Evolutionary conservation across 2,113 vertebrate genomes (phyloP).

Genomic region (Lasiurus borealis): DNA sequence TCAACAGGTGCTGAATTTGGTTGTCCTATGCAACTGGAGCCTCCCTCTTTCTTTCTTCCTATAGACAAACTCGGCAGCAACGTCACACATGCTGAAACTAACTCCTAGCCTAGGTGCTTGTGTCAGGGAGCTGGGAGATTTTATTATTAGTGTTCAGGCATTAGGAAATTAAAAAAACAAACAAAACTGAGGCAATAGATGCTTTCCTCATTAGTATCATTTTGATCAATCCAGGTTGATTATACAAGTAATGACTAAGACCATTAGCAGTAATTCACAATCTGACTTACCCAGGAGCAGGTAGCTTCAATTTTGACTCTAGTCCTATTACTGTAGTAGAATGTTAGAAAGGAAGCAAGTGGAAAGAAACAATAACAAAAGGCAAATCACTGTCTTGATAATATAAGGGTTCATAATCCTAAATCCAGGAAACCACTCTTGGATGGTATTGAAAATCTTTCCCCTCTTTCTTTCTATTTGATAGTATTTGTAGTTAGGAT

Average conservation of each 20-base stretch:
- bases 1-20: neutral
- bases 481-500: neutral
- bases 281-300: neutral
- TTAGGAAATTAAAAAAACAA: neutral
- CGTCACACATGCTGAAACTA: neutral
- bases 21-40: neutral
- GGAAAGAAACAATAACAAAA: neutral
- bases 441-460: neutral
- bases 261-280: neutral
- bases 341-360: neutral
- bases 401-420: neutral
- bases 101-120: fast-evolving
- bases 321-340: neutral
- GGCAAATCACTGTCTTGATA: neutral
- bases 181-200: neutral
- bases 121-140: neutral
- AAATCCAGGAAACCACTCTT: neutral
- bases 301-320: neutral
- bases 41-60: neutral
- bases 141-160: neutral
- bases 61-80: neutral
- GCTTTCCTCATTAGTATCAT: neutral
- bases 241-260: neutral
- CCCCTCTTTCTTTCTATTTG: neutral
- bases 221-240: neutral